Conservation (phyloP, 1,140 invertebrate genomes). For the Eupristina koningsbergeri region DNA sequence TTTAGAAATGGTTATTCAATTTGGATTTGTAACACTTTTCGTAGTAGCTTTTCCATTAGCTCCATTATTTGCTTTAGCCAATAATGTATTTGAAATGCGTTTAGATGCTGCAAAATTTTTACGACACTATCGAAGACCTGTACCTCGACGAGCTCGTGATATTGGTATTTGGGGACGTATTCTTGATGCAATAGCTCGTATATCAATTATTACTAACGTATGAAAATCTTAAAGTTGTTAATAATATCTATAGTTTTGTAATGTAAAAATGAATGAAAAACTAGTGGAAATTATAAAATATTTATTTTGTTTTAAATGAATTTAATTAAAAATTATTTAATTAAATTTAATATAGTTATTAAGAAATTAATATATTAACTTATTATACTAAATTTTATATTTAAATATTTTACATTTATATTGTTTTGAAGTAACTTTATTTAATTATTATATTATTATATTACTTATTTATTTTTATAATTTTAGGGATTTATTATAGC, state of each 20-base stretch:
- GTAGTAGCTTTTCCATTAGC: constrained; percentile 92
- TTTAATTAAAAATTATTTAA: too few species aligned
- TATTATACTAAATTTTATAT: too few species aligned
- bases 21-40: constrained; percentile 93
- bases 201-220: constrained; percentile 95
- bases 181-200: constrained; percentile 89
- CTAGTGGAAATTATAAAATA: too few species aligned
- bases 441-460: too few species aligned
- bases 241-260: too few species aligned
- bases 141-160: constrained; percentile 86
- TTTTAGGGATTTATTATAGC: constrained; percentile 97
- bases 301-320: too few species aligned
- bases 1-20: constrained; percentile 96
- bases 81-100: constrained; percentile 92
- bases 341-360: too few species aligned
- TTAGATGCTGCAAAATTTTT: constrained; percentile 90
- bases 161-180: constrained; percentile 96
- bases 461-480: too few species aligned
- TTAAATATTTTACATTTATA: too few species aligned
- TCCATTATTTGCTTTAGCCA: constrained; percentile 89
- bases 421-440: not conserved
- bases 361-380: too few species aligned
- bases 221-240: constrained; percentile 64
- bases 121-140: constrained; percentile 87
- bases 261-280: too few species aligned